Percentiles rank a stretch among this genome's conserved stretches.
These are phyloP conservation scores for Phoeniculus purpureus DNA, from an alignment of 2,797 vertebrate genomes.

Conservation along the genomic window DNA sequence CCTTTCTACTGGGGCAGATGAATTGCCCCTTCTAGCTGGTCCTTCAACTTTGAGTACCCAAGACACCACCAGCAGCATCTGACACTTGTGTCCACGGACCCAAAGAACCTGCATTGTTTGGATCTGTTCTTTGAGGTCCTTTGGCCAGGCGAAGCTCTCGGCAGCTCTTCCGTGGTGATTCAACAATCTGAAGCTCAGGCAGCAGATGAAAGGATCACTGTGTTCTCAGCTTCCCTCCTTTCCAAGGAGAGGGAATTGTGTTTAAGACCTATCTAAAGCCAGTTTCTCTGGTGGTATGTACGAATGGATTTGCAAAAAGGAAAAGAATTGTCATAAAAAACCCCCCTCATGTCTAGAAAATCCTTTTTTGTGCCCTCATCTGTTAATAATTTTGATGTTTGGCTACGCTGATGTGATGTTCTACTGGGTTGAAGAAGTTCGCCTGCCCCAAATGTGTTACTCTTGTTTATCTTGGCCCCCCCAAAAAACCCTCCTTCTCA, in stretches of 20 bases:
- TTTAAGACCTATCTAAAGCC: neutral
- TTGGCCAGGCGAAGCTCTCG: neutral
- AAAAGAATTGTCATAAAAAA: neutral
- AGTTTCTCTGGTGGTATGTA: neutral
- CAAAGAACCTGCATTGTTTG: neutral
- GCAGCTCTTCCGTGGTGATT: neutral
- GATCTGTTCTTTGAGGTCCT: neutral
- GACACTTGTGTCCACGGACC: neutral
- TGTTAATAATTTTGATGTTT: conserved; percentile 39
- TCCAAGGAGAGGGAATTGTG: conserved; percentile 10
- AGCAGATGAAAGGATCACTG: conserved; percentile 5
- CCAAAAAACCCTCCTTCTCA: neutral
- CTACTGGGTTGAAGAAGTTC: neutral
- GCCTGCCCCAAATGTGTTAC: conserved; percentile 1
- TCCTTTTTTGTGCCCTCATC: neutral
- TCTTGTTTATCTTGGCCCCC: conserved; percentile 28
- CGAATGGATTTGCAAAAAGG: neutral
- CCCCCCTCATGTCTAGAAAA: neutral
- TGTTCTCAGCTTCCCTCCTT: conserved; percentile 2
- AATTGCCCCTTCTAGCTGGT: neutral
- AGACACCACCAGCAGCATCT: neutral
- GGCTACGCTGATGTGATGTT: neutral
- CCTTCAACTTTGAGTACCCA: neutral
- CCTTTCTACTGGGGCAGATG: neutral
- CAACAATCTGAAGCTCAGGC: neutral